Base-by-base conservation (phyloP, 2,113 vertebrate species). In the Serinus canaria region DNA sequence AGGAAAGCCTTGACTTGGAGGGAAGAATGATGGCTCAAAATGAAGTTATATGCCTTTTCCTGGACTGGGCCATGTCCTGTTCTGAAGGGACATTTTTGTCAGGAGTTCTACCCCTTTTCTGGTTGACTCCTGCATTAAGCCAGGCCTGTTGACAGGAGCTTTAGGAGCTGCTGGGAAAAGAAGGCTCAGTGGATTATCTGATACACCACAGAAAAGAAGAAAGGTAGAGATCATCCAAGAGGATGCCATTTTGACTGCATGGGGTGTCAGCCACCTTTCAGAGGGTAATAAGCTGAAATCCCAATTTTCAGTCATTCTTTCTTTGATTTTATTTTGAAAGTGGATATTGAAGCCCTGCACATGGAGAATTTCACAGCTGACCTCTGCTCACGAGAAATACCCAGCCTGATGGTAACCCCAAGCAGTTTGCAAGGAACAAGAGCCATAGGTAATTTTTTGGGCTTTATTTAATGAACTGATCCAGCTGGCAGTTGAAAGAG, bases 271-370 rank as follows among this genome's bases (percentile, higher is more conserved):
- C 13, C 44, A n/a, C 56, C 24, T 79, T 85, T 82, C 44, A 49
- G 66, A 56, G 23, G 47, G 84, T 81, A 92, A 84, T 53, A 75
- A 87, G 81, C 60, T 68, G 69, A 89, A 92, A 92, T 85, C 37
- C 24, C 58, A 41, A 27, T 85, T 93, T 92, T 79, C 33, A 64
- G 74, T 60, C 18, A 60, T 91, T 72, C 64, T 79, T 63, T 53
- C 64, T 89, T 87, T 86, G 75, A 83, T 92, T 94, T 92, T 72
- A 41, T 82, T 95, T 84, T 68, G 62, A 70, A 75, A 91, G 66
- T 59, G 49, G 33, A 24, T 87, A 35, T 33, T 55, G 91, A 73
- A 94, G n/a, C 39, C 47, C 63, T 50, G 68, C 55, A 66, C 16
- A 2, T 66, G 59, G 44, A 67, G 14, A 31, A 35, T 89, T 84